Conservation (phyloP, 2,797 vertebrate species). For the Lithobates sylvaticus region DNA sequence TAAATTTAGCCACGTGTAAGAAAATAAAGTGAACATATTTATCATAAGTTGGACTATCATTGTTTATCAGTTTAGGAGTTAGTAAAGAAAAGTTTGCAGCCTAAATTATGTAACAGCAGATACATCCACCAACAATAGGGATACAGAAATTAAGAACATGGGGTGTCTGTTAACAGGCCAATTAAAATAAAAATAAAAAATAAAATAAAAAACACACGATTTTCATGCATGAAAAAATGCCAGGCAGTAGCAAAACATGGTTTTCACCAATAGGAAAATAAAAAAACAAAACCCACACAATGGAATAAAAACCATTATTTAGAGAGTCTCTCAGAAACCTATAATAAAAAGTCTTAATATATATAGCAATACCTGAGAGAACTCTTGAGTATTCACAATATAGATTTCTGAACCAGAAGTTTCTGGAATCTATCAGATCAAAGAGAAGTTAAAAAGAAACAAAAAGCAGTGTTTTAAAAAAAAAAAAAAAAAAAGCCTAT, state of each 20-base stretch:
- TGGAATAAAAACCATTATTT: neutral
- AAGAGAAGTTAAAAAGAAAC: conserved; percentile 45
- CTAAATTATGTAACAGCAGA: conserved; percentile 2
- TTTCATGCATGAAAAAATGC: conserved; percentile 17
- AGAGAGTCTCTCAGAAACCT: conserved; percentile 41
- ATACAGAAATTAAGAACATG: neutral
- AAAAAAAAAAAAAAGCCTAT: conserved; percentile 5
- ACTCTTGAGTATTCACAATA: conserved; percentile 59
- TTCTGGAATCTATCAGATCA: conserved; percentile 58
- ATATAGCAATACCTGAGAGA: conserved; percentile 60
- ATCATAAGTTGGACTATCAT: no score
- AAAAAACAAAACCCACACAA: neutral
- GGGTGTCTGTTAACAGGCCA: neutral
- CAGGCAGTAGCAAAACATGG: no score
- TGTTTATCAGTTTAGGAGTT: neutral
- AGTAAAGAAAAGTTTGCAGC: neutral
- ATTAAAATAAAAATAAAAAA: neutral
- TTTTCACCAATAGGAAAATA: neutral
- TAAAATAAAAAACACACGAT: neutral
- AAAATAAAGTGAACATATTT: no score
- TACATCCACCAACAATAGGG: neutral
- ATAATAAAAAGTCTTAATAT: conserved; percentile 6
- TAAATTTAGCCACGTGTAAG: no score
- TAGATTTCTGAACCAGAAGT: conserved; percentile 60
- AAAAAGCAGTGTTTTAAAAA: conserved; percentile 1